Base-by-base conservation (phyloP, 2,113 vertebrate genomes). In the Ranitomeya imitator region DNA sequence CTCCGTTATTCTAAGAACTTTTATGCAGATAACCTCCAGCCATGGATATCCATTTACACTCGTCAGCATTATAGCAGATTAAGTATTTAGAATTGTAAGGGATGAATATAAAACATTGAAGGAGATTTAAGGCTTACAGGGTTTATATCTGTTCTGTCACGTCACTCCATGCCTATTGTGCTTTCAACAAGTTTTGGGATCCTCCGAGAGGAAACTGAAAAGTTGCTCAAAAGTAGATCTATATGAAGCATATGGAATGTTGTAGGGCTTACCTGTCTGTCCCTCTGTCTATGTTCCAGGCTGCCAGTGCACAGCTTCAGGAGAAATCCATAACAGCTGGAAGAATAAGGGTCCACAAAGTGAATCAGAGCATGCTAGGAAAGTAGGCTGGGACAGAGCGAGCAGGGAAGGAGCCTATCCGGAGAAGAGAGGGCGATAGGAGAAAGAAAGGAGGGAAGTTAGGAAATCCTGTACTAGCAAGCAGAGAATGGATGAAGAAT, bases 301-400 rank as follows among this genome's bases (percentile, higher is more conserved):
- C 78, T 80, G 16, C 19, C 10, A 57, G 63, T 45, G n/a, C 16
- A 60, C 23, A 73, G 59, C 59, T 86, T n/a, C 21, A 67, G 74
- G 18, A 55, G 74, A 63, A 67, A 61, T 69, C n/a, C 82, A 84
- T 67, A 74, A 79, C 80, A 88, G 87, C 87, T 88, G 87, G 71
- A 88, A 78, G 69, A 37, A 87, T 59, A 80, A 80, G 63, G 78
- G 54, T 83, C 80, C 51, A 63, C 37, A 79, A 88, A 63, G 71
- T 71, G 79, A 83, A 79, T 83, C 23, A 76, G 79, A 76, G 67
- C 14, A 23, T 81, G 79, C 54, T 76, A 88, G 86, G 79, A 74
- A 88, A 80, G 77, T n/a, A 71, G 86, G 86, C 79, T 74, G 86
- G 79, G 79, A 88, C 86, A 23, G 14, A 54, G 6, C 23, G 77